phyloP scores from a whole-genome alignment of 2,797 vertebrate species.

The Esox masquinongy region DNA sequence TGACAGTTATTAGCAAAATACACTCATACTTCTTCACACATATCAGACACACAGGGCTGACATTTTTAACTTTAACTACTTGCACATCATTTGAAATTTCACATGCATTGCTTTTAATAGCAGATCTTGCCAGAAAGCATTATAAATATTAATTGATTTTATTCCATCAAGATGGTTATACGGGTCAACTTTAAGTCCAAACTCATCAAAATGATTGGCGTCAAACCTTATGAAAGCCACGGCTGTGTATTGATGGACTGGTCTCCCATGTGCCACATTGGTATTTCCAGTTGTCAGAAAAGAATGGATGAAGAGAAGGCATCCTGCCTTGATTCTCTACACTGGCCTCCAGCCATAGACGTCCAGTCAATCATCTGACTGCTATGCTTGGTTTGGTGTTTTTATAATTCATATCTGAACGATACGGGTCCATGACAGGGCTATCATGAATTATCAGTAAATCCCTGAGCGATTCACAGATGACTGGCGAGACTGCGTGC shows the following conservation, averaged over 20 bases:
- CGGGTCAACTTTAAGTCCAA: background rate
- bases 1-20: background rate
- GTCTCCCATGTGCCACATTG: constrained; percentile 61
- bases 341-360: constrained; percentile 66
- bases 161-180: background rate
- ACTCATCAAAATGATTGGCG: background rate
- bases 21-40: background rate
- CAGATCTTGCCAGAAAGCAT: background rate
- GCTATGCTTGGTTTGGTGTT: constrained; percentile 72
- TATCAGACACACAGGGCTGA: background rate
- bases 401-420: constrained; percentile 72
- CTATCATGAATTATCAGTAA: constrained; percentile 71
- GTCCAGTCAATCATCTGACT: constrained; percentile 71
- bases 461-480: constrained; percentile 71
- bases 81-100: constrained; percentile 12
- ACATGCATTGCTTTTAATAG: constrained; percentile 20
- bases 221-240: background rate
- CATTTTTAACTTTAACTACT: background rate
- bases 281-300: constrained; percentile 67
- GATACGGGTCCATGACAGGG: constrained; percentile 61
- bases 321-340: constrained; percentile 64
- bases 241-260: constrained; percentile 45
- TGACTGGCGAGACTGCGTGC: constrained; percentile 70
- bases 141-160: background rate
- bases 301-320: constrained; percentile 54